Percentiles rank a stretch among this genome's conserved stretches.
Conservation (phyloP, 2,888 invertebrate species). For the Caradrina clavipalpis region DNA sequence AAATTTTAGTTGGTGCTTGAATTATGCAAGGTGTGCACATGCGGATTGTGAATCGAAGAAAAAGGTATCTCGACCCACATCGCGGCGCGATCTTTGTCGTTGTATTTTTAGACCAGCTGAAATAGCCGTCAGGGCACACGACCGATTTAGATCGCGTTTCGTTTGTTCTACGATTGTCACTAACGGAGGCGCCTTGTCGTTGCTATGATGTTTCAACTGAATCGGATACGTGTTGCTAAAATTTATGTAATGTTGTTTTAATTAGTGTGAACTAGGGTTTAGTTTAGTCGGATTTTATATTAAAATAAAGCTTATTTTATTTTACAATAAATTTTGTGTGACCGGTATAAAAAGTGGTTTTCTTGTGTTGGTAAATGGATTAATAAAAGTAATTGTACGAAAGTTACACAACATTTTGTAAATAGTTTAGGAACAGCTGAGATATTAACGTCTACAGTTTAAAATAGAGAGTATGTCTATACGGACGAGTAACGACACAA, state of each 20-base stretch:
- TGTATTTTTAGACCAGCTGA: slow-evolving; percentile 82
- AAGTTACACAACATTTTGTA: slow-evolving; percentile 51
- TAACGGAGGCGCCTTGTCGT: slow-evolving; percentile 68
- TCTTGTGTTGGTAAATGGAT: background rate
- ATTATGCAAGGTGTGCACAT: slow-evolving; percentile 71
- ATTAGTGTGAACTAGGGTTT: slow-evolving; percentile 12
- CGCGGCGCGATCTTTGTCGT: slow-evolving; percentile 76
- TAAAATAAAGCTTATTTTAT: background rate
- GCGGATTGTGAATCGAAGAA: slow-evolving; percentile 67
- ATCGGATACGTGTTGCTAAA: slow-evolving; percentile 50
- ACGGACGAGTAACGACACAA: slow-evolving; percentile 14
- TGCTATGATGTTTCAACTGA: slow-evolving; percentile 57
- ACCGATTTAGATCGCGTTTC: slow-evolving; percentile 78
- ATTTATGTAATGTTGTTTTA: slow-evolving; percentile 11
- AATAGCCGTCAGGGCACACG: slow-evolving; percentile 84
- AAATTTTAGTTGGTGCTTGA: slow-evolving; percentile 33
- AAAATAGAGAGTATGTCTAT: slow-evolving; percentile 31
- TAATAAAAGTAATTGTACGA: background rate
- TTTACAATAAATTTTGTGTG: background rate
- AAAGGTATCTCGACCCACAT: slow-evolving; percentile 85
- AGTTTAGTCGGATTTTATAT: background rate
- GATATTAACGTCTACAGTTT: background rate
- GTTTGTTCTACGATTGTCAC: slow-evolving; percentile 73
- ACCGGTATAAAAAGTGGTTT: background rate
- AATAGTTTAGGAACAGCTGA: slow-evolving; percentile 30